A percentile compares a stretch with the other conserved stretches of the same genome.
These are phyloP conservation scores for Cricetomys ansorgei DNA, from an alignment of 2,113 vertebrate genomes.

Conservation along the genomic window DNA sequence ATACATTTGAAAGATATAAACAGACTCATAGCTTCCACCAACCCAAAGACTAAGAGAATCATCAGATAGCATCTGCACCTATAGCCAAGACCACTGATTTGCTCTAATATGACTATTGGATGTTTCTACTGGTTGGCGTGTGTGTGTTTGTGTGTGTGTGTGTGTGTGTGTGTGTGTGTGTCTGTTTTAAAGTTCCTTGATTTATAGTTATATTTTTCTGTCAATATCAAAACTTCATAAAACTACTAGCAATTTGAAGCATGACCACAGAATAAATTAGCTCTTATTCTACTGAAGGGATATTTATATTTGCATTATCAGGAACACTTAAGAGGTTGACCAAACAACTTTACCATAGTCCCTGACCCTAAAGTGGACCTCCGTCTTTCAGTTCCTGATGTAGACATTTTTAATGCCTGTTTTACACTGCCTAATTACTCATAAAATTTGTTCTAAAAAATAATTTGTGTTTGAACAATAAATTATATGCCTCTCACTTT, in stretches of 20 bases:
- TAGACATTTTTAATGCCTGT: neutral
- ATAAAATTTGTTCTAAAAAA: neutral
- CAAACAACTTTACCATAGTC: neutral
- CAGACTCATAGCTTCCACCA: neutral
- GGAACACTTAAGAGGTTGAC: neutral
- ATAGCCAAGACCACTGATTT: neutral
- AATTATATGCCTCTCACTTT: neutral
- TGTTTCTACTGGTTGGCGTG: neutral
- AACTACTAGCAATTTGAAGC: neutral
- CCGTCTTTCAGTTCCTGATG: neutral
- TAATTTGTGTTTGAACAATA: neutral
- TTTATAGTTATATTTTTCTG: neutral
- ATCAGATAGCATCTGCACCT: neutral
- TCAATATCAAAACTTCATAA: no score
- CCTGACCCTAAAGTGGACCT: neutral
- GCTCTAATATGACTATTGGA: neutral
- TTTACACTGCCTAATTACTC: slow-evolving; percentile 5
- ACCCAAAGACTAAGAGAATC: no score
- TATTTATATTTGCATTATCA: neutral
- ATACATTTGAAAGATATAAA: neutral
- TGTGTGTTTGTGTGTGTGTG: neutral
- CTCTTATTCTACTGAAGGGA: neutral
- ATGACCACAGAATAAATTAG: neutral
- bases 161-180: neutral
- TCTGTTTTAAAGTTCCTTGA: neutral